These are phyloP conservation scores for Beaufortia kweichowensis DNA, from an alignment of 2,113 vertebrate genomes.

Conservation along the genomic window DNA sequence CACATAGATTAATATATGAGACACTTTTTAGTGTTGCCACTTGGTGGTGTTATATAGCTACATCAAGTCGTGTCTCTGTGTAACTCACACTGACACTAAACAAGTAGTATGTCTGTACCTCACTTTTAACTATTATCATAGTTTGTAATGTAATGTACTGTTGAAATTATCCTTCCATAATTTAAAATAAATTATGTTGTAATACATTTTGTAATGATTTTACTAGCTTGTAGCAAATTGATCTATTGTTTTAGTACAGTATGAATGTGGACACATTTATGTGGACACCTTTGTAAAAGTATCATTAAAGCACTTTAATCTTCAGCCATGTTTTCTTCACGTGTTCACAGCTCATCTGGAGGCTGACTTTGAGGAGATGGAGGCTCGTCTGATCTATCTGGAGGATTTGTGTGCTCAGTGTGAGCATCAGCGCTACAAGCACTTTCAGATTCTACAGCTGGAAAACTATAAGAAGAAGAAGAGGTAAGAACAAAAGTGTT, in stretches of 20 bases:
- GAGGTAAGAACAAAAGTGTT: slow-evolving; percentile 73
- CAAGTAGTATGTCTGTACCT: background rate
- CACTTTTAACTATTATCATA: background rate
- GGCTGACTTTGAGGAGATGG: slow-evolving; percentile 90
- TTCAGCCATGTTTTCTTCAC: background rate
- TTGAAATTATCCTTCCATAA: background rate
- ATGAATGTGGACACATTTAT: background rate
- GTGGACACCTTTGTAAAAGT: too few species aligned
- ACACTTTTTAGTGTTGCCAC: slow-evolving; percentile 28
- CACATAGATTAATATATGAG: background rate
- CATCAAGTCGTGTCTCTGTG: background rate
- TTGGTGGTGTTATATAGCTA: slow-evolving; percentile 35
- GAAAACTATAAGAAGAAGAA: slow-evolving; percentile 89
- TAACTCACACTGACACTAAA: background rate
- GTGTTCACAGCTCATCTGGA: slow-evolving; percentile 81
- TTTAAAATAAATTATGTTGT: too few species aligned
- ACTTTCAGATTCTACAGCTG: slow-evolving; percentile 78
- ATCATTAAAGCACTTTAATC: background rate
- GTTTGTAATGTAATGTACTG: background rate
- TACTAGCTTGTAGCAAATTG: background rate
- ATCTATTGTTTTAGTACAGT: background rate
- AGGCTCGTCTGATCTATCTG: slow-evolving; percentile 81
- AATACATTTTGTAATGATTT: too few species aligned
- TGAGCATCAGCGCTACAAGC: slow-evolving; percentile 84
- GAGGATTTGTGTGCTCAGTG: slow-evolving; percentile 89